Evolutionary conservation across 2,113 vertebrate species (phyloP), one percentile per base, ranked within the genome.

Genomic region (Lathamus discolor): DNA sequence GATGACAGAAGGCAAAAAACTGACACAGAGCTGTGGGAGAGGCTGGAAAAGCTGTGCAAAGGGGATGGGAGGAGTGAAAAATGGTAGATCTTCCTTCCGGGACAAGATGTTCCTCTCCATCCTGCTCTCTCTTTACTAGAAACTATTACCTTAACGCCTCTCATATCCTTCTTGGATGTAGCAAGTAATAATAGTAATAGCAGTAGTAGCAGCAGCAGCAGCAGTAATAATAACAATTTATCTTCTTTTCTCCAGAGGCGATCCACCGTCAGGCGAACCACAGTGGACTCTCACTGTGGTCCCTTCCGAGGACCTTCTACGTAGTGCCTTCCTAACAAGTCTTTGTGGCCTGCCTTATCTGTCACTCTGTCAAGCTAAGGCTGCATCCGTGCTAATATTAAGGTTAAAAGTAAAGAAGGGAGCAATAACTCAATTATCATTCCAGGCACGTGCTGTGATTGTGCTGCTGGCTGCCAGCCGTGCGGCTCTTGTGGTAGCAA

Each of bases 391-490:
- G 72, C 66, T 86, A 70, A 85, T 70, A 93, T 37, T 72, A 95
- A 96, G 87, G 83, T 92, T 95, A 92, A 48, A 76, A 83, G 44
- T 88, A 73, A 92, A 88, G 87, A 89, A 79, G 73, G 61, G 68
- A 88, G 62, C 92, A 92, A 72, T 48, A 79, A 76, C 84, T 73
- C 83, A 94, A 82, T 96, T 97, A 81, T 90, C 75, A 95, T 97
- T 92, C 95, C 78, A 95, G 83, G 89, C 96, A 89, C 20, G 27
- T 91, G 92, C 80, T 72, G 61, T 90, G 85, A 95, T 93, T 88
- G 88, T 92, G 89, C 78, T 74, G 61, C 77, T 96, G 97, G 96
- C 96, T 92, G 92, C 83, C 0, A 0, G 94, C 97, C 96, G 95
- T 39, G 44, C 7, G 7, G 88, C 78, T 93, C 87, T 91, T 44